Evolutionary conservation across 2,797 vertebrate genomes (phyloP).

Genomic region (Takifugu ocellatus): DNA sequence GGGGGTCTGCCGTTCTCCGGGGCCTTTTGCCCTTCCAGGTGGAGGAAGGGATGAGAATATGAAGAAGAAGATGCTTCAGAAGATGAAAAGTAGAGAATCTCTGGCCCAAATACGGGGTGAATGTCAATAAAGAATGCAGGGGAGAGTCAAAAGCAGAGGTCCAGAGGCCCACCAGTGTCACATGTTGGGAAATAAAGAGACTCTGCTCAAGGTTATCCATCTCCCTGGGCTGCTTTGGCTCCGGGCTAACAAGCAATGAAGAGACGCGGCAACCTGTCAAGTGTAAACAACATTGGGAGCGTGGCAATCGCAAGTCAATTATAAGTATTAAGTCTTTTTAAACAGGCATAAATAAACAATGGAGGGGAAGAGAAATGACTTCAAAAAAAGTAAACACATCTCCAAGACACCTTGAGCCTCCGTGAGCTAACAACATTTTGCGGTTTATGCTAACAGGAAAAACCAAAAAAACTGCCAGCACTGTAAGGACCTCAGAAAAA

Average conservation of each 20-base stretch:
- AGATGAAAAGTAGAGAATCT: slow-evolving; percentile 67
- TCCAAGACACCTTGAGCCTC: background rate
- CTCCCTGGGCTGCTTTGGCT: slow-evolving; percentile 50
- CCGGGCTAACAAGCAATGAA: slow-evolving; percentile 37
- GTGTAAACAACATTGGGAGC: slow-evolving; percentile 38
- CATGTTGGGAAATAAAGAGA: slow-evolving; percentile 39
- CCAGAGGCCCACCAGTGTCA: slow-evolving; percentile 37
- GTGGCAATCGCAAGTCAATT: slow-evolving; percentile 6
- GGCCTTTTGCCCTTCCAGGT: slow-evolving; percentile 58
- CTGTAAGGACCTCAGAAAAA: slow-evolving; percentile 9
- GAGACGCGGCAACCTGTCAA: slow-evolving; percentile 29
- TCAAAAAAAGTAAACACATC: background rate
- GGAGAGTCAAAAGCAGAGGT: slow-evolving; percentile 46
- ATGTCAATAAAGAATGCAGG: slow-evolving; percentile 53
- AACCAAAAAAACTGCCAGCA: slow-evolving; percentile 12
- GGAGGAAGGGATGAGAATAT: slow-evolving; percentile 56
- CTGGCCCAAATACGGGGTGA: slow-evolving; percentile 65
- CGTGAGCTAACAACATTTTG: background rate
- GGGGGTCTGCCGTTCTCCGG: slow-evolving; percentile 60
- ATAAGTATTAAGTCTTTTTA: background rate
- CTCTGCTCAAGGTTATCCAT: slow-evolving; percentile 52
- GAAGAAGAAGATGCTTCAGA: slow-evolving; percentile 46
- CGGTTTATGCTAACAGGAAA: background rate
- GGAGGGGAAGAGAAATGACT: background rate
- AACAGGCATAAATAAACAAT: slow-evolving; percentile 5